Conservation (phyloP, 1,140 invertebrate species). For the Frieseomelitta varia region DNA sequence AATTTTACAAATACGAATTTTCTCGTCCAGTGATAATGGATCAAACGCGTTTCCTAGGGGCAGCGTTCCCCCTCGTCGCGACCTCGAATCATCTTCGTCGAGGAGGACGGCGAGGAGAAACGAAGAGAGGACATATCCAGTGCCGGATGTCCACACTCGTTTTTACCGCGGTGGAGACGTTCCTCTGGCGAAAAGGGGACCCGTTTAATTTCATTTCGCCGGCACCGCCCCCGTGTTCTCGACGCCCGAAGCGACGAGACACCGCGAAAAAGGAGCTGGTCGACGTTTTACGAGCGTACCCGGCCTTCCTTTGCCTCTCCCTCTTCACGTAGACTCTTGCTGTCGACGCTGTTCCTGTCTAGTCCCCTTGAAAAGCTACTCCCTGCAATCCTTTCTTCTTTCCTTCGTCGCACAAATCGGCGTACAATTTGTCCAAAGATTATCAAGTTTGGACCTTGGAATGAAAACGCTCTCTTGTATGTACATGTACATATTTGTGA, state of each 20-base stretch:
- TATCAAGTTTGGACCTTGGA: too few species aligned
- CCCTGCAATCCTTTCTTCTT: neutral
- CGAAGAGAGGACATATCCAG: slow-evolving; percentile 31
- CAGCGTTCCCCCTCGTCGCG: neutral
- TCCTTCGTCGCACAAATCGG: too few species aligned
- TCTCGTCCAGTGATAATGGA: too few species aligned
- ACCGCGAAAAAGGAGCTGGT: slow-evolving; percentile 60
- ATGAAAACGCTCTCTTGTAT: too few species aligned
- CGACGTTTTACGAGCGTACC: slow-evolving; percentile 60
- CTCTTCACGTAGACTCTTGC: neutral
- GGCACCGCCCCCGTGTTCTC: slow-evolving; percentile 58
- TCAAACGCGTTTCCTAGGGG: neutral
- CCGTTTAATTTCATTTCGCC: slow-evolving; percentile 69
- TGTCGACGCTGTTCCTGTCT: slow-evolving; percentile 27
- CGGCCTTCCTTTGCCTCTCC: neutral
- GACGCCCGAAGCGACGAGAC: slow-evolving; percentile 62
- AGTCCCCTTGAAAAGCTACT: slow-evolving; percentile 9
- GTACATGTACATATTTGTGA: too few species aligned
- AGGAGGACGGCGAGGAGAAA: neutral
- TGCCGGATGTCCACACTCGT: slow-evolving; percentile 67
- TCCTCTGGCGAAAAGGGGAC: slow-evolving; percentile 54
- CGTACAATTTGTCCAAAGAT: too few species aligned
- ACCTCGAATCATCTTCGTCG: neutral
- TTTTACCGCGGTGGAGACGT: slow-evolving; percentile 59
- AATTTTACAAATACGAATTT: too few species aligned